Conservation (phyloP, 2,888 invertebrate genomes). For the Erebia ligea region DNA sequence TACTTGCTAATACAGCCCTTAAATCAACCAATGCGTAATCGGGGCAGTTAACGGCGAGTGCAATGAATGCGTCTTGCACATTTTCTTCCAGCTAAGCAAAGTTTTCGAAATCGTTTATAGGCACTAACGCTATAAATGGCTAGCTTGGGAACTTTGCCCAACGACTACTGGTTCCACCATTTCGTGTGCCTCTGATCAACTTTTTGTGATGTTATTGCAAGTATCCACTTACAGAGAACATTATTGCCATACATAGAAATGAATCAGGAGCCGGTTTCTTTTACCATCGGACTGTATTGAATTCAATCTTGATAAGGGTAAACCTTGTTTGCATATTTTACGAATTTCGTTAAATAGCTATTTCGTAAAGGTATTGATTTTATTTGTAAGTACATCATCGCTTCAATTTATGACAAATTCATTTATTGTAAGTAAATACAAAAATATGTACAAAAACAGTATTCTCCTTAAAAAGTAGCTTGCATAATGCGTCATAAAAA, state of each 20-base stretch:
- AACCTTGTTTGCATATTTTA: constrained; percentile 60
- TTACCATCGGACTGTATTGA: constrained; percentile 62
- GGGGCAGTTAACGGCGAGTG: constrained; percentile 40
- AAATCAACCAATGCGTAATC: constrained; percentile 44
- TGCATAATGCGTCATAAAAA: not conserved
- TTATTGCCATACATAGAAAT: constrained; percentile 64
- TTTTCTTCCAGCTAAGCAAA: constrained; percentile 54
- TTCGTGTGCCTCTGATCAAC: constrained; percentile 72
- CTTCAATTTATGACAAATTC: not conserved
- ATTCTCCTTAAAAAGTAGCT: no score
- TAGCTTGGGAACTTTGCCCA: constrained; percentile 68
- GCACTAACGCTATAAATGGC: constrained; percentile 64
- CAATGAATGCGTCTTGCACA: constrained; percentile 53
- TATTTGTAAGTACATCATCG: constrained; percentile 29
- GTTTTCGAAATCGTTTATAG: constrained; percentile 66
- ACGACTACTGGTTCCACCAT: constrained; percentile 64
- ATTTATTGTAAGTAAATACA: no score
- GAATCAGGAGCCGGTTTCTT: constrained; percentile 66
- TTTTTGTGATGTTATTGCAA: constrained; percentile 72
- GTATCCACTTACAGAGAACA: constrained; percentile 67
- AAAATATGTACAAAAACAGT: no score
- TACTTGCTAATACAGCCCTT: constrained; percentile 56
- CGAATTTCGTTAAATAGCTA: constrained; percentile 14
- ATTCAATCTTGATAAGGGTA: constrained; percentile 69
- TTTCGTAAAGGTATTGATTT: constrained; percentile 37